Evolutionary conservation across 2,797 vertebrate species (phyloP), one percentile per base, ranked within the genome.

Genomic region (Lagodon rhomboides): DNA sequence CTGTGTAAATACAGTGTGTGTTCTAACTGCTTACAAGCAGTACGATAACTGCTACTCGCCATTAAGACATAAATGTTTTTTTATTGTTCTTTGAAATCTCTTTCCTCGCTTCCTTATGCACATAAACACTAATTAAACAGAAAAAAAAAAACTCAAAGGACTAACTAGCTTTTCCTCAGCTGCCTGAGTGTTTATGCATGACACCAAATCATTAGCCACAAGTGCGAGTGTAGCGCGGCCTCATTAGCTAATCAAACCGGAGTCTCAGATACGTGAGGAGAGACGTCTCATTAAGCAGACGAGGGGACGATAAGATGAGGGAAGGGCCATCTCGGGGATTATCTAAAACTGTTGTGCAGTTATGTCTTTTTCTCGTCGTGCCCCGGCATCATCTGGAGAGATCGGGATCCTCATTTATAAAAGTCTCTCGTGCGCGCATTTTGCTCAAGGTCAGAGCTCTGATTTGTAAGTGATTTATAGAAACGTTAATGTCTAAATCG

Each of bases 161-260:
- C 50, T 30, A 41, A 60, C 34, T 47, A 20, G 18, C 25, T 77
- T 73, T 59, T 75, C 74, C 50, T 71, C 67, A 34, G 60, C 70
- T 71, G 25, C 60, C n/a, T 44, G 30, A 85, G 79, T 77, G 75
- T 83, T 80, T 78, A 68, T 61, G 65, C 77, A 73, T 60, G 56
- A 85, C 75, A 77, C 51, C 10, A 38, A 77, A 79, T 87, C 81
- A 88, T 90, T 91, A 89, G 55, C 68, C 61, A 68, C 85, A 85
- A 91, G 90, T 87, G 87, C 83, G 51, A 51, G 58, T 83, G 49
- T 75, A 83, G 80, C 54, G 46, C 46, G 2, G 56, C 69, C 82
- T 90, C 87, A 83, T 92, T 91, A 87, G 81, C 84, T 90, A 89
- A 93, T 93, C 91, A 91, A 90, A 90, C 58, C 47, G 59, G 68